A percentile compares a stretch with the other conserved stretches of the same genome.
Conservation (phyloP, 2,113 vertebrate genomes). For the Paraplagusia blochii region DNA sequence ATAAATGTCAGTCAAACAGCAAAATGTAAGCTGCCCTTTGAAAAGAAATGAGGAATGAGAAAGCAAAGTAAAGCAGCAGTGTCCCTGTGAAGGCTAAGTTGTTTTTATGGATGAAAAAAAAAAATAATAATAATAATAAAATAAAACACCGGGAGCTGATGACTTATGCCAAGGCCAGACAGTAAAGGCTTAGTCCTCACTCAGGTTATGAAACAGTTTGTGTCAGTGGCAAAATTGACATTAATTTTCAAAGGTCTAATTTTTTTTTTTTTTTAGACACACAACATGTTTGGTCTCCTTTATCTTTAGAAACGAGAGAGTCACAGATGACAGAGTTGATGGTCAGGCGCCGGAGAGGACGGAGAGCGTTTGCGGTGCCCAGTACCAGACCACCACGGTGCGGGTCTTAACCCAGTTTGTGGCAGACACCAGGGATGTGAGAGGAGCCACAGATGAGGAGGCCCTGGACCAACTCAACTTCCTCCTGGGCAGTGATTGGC, state of each 20-base stretch:
- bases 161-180: conserved; percentile 42
- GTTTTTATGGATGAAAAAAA: conserved; percentile 36
- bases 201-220: conserved; percentile 35
- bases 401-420: conserved; percentile 90
- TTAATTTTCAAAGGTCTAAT: conserved; percentile 2
- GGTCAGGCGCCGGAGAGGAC: conserved; percentile 72
- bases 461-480: conserved; percentile 76
- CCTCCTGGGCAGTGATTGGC: conserved; percentile 87
- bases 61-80: conserved; percentile 29
- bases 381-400: conserved; percentile 90
- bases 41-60: conserved; percentile 49
- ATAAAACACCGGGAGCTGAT: conserved; percentile 34
- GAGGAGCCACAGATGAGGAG: conserved; percentile 54
- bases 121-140: too few relatives aligned
- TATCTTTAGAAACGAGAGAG: conserved; percentile 60
- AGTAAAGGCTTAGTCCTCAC: conserved; percentile 23
- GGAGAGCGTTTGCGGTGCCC: conserved; percentile 81
- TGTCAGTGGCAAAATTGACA: conserved; percentile 21
- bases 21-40: conserved; percentile 60
- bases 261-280: too few relatives aligned
- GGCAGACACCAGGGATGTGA: conserved; percentile 64
- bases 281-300: conserved; percentile 1
- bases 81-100: conserved; percentile 57
- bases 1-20: conserved; percentile 43
- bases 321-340: conserved; percentile 79